Evolutionary conservation across 2,888 invertebrate genomes (phyloP).

Genomic region (Athalia rosae): DNA sequence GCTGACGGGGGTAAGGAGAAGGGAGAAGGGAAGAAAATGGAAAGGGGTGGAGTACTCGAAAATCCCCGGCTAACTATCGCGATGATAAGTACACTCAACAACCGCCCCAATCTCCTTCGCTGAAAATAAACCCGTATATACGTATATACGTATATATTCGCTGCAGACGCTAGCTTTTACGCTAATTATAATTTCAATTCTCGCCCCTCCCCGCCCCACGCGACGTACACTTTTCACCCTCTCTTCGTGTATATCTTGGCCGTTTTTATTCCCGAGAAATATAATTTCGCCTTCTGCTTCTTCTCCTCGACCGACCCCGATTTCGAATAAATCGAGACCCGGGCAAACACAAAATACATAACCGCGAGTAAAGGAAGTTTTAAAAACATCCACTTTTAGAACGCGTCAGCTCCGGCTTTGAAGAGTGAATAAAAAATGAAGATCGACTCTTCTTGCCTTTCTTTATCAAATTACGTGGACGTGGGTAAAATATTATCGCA

Average conservation of each 20-base stretch:
- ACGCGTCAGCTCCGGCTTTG: no score
- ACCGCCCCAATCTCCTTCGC: not conserved
- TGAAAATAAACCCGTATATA: not conserved
- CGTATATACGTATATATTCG: not conserved
- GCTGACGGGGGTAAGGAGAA: not conserved
- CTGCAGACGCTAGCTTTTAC: slow-evolving; percentile 24
- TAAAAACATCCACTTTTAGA: no score
- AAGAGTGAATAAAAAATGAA: not conserved
- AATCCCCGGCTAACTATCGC: slow-evolving; percentile 23
- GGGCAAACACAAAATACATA: no score
- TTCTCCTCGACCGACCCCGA: not conserved
- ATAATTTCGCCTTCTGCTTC: not conserved
- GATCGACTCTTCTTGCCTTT: not conserved
- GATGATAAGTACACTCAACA: slow-evolving; percentile 24
- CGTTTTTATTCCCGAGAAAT: slow-evolving; percentile 20
- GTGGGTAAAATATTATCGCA: slow-evolving; percentile 7
- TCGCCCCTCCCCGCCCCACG: not conserved
- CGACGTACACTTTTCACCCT: slow-evolving; percentile 25
- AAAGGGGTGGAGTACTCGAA: slow-evolving; percentile 25
- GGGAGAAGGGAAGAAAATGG: not conserved
- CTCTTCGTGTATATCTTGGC: slow-evolving; percentile 31
- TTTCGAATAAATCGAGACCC: no score
- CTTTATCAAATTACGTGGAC: not conserved
- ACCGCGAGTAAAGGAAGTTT: no score
- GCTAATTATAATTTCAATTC: slow-evolving; percentile 35